A percentile compares a stretch with the other conserved stretches of the same genome.
These are phyloP conservation scores for Fabriciana adippe DNA, from an alignment of 2,888 invertebrate genomes.

Conservation along the genomic window DNA sequence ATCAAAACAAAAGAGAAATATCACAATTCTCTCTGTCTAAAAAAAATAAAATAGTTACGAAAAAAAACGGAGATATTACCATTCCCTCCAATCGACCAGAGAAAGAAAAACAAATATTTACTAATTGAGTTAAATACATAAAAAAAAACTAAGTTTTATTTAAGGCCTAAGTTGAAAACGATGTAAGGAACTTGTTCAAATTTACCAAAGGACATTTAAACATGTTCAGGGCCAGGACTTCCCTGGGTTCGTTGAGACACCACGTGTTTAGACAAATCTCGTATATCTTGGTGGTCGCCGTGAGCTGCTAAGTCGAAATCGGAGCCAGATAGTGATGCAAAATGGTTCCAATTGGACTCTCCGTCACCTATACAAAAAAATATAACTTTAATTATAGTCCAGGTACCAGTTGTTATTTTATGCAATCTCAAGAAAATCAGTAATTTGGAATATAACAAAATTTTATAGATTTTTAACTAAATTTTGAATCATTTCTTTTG, in stretches of 20 bases:
- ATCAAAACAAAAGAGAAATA: no score
- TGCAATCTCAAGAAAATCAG: no score
- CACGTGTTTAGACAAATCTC: slow-evolving; percentile 59
- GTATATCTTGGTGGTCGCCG: slow-evolving; percentile 60
- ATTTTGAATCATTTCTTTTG: background rate
- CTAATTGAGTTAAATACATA: no score
- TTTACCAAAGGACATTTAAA: slow-evolving; percentile 36
- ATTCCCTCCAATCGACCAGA: no score
- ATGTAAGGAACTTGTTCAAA: background rate
- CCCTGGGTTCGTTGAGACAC: slow-evolving; percentile 46
- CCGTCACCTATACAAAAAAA: slow-evolving; percentile 43
- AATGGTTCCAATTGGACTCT: slow-evolving; percentile 76
- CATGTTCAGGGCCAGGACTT: slow-evolving; percentile 57
- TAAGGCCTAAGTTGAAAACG: background rate
- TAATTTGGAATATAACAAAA: no score
- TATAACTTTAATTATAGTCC: background rate
- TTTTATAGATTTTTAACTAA: no score
- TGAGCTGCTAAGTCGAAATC: slow-evolving; percentile 86
- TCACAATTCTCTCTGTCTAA: no score
- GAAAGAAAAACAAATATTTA: no score
- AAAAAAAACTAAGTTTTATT: no score
- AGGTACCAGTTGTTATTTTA: background rate
- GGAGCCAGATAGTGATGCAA: slow-evolving; percentile 82
- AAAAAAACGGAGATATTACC: no score
- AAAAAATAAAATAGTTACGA: no score